Base-by-base conservation (phyloP, 1,140 invertebrate species). In the Magallana angulata region DNA sequence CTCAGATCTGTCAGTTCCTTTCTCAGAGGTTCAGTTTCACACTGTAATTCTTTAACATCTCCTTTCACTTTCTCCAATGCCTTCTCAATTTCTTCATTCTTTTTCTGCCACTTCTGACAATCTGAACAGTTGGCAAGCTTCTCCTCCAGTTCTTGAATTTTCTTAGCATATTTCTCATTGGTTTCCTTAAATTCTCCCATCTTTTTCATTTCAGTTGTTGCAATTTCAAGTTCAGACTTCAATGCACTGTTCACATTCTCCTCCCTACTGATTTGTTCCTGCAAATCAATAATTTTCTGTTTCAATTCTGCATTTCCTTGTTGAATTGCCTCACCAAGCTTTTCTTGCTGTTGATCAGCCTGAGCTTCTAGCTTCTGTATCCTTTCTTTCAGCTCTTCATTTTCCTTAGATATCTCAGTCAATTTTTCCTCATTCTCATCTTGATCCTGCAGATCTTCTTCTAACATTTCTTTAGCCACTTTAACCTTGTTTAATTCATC, bases 401-500 rank as follows among this genome's bases (percentile, higher is more conserved):
- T 87, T 24, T 81, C 59, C 16, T 89, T 85, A 57, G 59, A 30
- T 16, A 62, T 60, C 64, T 84, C 60, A 62, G 30, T 68, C 5
- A 85, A 58, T 24, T 88, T 59, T 30, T 86, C 84, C 56, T 87
- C 57, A 24, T 80, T 64, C 7, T 89, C 71, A 14, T 84, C 85
- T 8, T 89, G 68, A 12, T 85, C 59, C 24, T 85, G 85, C 14
- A 91, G 11, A 30, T 91, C 83, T 14, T 56, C 87, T 48, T 89
- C 85, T 30, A 89, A 57, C 84, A 87, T 87, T 76, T 89, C 86
- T 57, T 82, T 85, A 18, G 86, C 71, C 12, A 87, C 83, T 76
- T 87, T 89, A 4, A 89, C 56, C 56, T 89, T 89, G 62, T 89
- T 76, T 12, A 89, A 11, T 76, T 89, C 88, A 85, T 87, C 80